Conservation (phyloP, 92 coral and sea anemone genomes). For the Zoanthus solanderi region DNA sequence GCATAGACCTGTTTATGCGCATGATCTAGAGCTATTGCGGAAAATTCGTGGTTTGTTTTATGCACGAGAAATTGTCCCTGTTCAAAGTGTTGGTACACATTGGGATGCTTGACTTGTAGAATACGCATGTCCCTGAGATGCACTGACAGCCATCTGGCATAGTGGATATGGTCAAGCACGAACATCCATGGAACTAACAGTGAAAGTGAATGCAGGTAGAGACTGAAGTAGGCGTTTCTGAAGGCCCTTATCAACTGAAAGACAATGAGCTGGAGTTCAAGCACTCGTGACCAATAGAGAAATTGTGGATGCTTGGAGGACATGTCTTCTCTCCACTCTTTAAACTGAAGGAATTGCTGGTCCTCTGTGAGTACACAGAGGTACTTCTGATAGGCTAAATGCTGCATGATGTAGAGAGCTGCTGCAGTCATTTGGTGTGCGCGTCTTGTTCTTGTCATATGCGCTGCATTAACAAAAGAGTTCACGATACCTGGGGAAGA, state of each 20-base stretch:
- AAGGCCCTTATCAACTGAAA: slow-evolving; percentile 27
- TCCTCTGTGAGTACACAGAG: neutral
- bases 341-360: neutral
- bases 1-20: neutral
- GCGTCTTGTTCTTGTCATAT: slow-evolving; percentile 29
- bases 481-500: slow-evolving; percentile 42
- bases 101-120: too few species aligned
- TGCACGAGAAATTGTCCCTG: neutral
- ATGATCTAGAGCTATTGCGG: neutral
- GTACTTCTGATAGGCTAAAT: slow-evolving; percentile 12
- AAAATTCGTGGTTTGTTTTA: neutral
- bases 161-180: slow-evolving; percentile 19
- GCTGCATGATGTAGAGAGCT: neutral
- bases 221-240: slow-evolving; percentile 18
- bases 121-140: slow-evolving; percentile 14
- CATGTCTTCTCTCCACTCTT: neutral
- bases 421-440: slow-evolving; percentile 54
- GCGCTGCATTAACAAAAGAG: slow-evolving; percentile 46
- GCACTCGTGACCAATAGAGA: slow-evolving; percentile 39
- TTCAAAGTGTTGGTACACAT: too few species aligned
- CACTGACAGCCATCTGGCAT: slow-evolving; percentile 35
- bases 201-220: slow-evolving; percentile 23
- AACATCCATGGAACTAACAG: slow-evolving; percentile 32
- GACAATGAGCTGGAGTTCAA: slow-evolving; percentile 21
- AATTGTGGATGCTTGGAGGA: slow-evolving; percentile 18